Conservation (phyloP, 1,140 invertebrate species). For the Pseudomyrmex sp. region DNA sequence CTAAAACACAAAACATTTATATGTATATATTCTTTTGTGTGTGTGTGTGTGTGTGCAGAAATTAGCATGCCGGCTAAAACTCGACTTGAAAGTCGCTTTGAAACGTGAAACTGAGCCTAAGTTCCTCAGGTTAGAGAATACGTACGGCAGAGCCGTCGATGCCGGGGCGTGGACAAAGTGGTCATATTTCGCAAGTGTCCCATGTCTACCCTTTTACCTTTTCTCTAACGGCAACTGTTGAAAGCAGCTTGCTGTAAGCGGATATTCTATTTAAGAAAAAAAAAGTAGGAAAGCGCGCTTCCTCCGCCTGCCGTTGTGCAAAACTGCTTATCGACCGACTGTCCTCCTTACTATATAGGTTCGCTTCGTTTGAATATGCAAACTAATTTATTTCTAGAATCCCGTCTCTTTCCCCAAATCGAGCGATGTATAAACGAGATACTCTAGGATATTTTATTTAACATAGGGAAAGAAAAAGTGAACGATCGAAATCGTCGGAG, state of each 20-base stretch:
- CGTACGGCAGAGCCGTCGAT: constrained; percentile 45
- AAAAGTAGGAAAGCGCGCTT: constrained; percentile 50
- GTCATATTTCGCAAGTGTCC: constrained; percentile 64
- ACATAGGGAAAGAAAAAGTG: too few species aligned
- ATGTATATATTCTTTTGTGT: neutral
- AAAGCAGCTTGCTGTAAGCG: constrained; percentile 75
- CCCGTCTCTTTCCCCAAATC: constrained; percentile 1
- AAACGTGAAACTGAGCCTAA: constrained; percentile 49
- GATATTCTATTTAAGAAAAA: constrained; percentile 75
- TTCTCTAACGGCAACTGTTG: constrained; percentile 58
- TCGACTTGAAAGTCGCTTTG: constrained; percentile 55
- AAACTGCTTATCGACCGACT: constrained; percentile 49
- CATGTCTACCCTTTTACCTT: constrained; percentile 65
- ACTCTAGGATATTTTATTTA: constrained; percentile 18
- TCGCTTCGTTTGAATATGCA: constrained; percentile 38
- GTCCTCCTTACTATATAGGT: constrained; percentile 26
- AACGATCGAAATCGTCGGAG: constrained; percentile 28
- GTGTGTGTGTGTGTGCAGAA: constrained; percentile 28
- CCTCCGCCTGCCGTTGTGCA: constrained; percentile 23
- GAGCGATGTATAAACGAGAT: neutral
- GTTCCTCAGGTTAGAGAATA: constrained; percentile 41
- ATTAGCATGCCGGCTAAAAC: constrained; percentile 59
- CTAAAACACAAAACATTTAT: constrained; percentile 5
- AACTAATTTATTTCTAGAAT: constrained; percentile 51
- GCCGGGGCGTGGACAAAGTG: constrained; percentile 49